Evolutionary conservation across 2,888 invertebrate species (phyloP).

Genomic region (Apodemia duryi): DNA sequence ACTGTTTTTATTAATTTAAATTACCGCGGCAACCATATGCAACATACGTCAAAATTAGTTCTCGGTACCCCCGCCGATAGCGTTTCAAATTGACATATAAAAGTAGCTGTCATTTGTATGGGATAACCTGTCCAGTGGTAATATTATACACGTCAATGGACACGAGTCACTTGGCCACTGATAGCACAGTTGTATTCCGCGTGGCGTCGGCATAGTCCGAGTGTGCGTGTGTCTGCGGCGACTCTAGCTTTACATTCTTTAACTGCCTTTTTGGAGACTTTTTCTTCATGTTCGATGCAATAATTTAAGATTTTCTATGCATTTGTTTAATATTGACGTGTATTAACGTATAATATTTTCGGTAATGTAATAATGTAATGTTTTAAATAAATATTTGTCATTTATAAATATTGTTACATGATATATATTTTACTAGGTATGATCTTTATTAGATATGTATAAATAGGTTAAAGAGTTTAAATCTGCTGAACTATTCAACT

Average conservation of each 20-base stretch:
- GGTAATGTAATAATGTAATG: neutral
- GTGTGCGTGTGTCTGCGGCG: neutral
- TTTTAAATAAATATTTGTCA: neutral
- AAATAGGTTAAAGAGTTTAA: neutral
- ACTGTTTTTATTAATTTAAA: too few species aligned
- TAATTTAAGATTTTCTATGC: constrained; percentile 12
- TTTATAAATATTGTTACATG: constrained; percentile 6
- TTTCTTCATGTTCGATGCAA: constrained; percentile 9
- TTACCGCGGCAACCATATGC: too few species aligned
- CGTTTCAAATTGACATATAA: too few species aligned
- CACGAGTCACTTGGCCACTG: too few species aligned
- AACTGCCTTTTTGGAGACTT: constrained; percentile 11
- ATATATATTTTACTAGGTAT: neutral
- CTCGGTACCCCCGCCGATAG: too few species aligned
- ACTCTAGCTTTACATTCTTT: constrained; percentile 2
- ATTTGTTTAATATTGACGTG: constrained; percentile 11
- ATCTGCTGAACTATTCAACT: neutral
- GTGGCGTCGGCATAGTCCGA: neutral
- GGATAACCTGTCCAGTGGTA: too few species aligned
- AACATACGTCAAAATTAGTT: too few species aligned
- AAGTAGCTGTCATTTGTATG: too few species aligned
- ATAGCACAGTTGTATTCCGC: too few species aligned
- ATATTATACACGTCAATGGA: too few species aligned
- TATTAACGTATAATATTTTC: neutral
- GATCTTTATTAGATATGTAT: neutral